Evolutionary conservation across 2,797 vertebrate species (phyloP).

Genomic region (Coranthus polyacanthus): DNA sequence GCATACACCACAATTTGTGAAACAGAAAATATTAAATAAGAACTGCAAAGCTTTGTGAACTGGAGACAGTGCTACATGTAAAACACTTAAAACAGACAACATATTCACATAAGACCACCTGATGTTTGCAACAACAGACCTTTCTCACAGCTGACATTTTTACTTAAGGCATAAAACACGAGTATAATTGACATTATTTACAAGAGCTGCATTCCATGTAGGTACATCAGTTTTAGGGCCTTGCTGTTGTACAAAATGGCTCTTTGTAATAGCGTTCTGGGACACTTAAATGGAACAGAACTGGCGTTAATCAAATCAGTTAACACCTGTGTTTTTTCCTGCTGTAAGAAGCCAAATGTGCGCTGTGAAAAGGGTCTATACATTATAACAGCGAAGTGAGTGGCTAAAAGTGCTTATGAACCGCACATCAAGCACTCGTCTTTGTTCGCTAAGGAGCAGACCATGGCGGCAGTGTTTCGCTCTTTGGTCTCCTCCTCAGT

Average conservation of each 20-base stretch:
- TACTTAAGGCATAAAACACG: too few species aligned
- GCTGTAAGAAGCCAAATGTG: too few species aligned
- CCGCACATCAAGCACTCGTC: conserved; percentile 97
- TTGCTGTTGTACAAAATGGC: too few species aligned
- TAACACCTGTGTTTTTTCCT: too few species aligned
- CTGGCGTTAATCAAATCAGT: too few species aligned
- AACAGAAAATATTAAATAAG: conserved; percentile 55
- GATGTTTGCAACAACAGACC: background rate
- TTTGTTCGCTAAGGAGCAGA: conserved; percentile 94
- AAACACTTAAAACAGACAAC: conserved; percentile 1
- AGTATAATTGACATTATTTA: too few species aligned
- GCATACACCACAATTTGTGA: conserved; percentile 25
- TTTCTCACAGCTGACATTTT: background rate
- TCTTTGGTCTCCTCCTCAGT: conserved; percentile 87
- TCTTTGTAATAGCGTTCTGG: too few species aligned
- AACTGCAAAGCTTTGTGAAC: conserved; percentile 21
- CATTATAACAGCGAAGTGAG: background rate
- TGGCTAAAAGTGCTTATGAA: conserved; percentile 80
- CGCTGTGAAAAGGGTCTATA: too few species aligned
- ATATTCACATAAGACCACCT: conserved; percentile 25
- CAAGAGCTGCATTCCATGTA: too few species aligned
- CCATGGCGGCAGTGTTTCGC: conserved; percentile 93
- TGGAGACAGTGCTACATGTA: conserved; percentile 12
- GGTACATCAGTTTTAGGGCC: too few species aligned
- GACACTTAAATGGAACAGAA: too few species aligned